A percentile compares a stretch with the other conserved stretches of the same genome.
phyloP scores from a whole-genome alignment of 1,140 invertebrate genomes.

The Trialeurodes vaporariorum region DNA sequence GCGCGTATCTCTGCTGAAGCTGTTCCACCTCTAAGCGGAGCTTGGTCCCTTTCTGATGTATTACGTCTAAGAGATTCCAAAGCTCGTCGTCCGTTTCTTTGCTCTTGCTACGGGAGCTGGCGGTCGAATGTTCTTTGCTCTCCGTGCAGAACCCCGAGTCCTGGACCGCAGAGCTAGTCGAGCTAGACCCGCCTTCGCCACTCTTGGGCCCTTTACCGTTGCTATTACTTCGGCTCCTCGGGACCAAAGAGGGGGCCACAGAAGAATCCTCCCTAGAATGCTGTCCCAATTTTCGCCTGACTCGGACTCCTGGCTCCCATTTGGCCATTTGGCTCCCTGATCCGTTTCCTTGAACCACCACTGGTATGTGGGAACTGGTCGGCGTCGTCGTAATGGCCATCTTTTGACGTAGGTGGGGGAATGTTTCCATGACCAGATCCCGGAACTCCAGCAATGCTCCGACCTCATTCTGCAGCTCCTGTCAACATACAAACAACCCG shows the following conservation, averaged over 20 bases:
- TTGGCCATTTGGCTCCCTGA: slow-evolving; percentile 33
- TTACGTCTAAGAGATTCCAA: slow-evolving; percentile 71
- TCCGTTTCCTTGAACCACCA: slow-evolving; percentile 5
- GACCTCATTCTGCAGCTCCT: slow-evolving; percentile 83
- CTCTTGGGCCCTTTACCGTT: slow-evolving; percentile 43
- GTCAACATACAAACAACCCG: slow-evolving; percentile 20
- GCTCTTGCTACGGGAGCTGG: slow-evolving; percentile 24
- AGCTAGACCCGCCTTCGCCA: slow-evolving; percentile 30
- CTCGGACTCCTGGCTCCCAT: slow-evolving; percentile 65
- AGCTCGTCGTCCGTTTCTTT: slow-evolving; percentile 62
- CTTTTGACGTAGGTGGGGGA: slow-evolving; percentile 74
- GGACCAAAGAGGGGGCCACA: slow-evolving; percentile 39
- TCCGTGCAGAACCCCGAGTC: slow-evolving; percentile 77
- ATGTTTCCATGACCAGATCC: slow-evolving; percentile 81
- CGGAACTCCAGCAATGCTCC: slow-evolving; percentile 76
- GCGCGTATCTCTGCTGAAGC: slow-evolving; percentile 14
- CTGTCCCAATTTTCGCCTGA: slow-evolving; percentile 49
- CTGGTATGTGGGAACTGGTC: slow-evolving; percentile 14
- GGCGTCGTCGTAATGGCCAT: slow-evolving; percentile 39
- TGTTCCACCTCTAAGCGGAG: slow-evolving; percentile 58
- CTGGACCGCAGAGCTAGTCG: slow-evolving; percentile 50
- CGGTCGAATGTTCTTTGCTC: slow-evolving; percentile 41
- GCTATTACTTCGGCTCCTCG: slow-evolving; percentile 49
- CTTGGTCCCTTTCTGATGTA: slow-evolving; percentile 61
- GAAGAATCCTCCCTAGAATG: slow-evolving; percentile 33